These are phyloP conservation scores for Aythya baeri DNA, from an alignment of 2,113 vertebrate species.

Conservation along the genomic window DNA sequence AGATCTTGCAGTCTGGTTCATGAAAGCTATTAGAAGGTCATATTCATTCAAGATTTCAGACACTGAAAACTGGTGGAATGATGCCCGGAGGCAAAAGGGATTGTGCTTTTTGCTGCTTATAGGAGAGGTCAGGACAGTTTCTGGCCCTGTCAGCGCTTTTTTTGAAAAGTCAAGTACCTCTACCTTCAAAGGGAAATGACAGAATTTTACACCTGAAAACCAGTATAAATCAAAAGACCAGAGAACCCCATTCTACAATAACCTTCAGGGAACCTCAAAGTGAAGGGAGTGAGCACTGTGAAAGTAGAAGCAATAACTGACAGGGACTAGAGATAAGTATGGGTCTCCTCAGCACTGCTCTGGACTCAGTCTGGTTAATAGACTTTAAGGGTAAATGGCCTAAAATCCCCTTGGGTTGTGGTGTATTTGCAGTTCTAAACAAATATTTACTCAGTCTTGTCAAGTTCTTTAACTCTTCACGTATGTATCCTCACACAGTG, in stretches of 20 bases:
- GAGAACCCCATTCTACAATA: background rate
- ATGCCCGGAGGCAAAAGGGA: background rate
- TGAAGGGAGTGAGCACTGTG: background rate
- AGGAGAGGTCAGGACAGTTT: background rate
- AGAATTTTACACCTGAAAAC: background rate
- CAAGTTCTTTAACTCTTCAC: constrained; percentile 15
- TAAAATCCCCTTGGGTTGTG: background rate
- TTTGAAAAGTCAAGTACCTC: background rate
- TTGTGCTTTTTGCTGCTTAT: background rate
- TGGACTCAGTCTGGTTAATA: background rate
- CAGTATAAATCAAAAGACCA: background rate
- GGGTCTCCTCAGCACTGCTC: background rate
- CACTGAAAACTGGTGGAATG: background rate
- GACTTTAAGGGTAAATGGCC: background rate
- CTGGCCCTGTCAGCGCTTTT: background rate
- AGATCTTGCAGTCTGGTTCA: background rate
- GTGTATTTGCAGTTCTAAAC: background rate
- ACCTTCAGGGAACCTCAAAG: background rate
- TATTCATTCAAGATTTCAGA: background rate
- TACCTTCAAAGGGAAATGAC: background rate
- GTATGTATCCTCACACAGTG: background rate
- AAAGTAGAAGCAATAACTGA: background rate
- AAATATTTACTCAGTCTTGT: constrained; percentile 20
- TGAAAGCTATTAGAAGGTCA: background rate
- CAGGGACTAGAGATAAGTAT: background rate